Conservation (phyloP, 1,140 invertebrate genomes). For the Aphaenogaster floridana region DNA sequence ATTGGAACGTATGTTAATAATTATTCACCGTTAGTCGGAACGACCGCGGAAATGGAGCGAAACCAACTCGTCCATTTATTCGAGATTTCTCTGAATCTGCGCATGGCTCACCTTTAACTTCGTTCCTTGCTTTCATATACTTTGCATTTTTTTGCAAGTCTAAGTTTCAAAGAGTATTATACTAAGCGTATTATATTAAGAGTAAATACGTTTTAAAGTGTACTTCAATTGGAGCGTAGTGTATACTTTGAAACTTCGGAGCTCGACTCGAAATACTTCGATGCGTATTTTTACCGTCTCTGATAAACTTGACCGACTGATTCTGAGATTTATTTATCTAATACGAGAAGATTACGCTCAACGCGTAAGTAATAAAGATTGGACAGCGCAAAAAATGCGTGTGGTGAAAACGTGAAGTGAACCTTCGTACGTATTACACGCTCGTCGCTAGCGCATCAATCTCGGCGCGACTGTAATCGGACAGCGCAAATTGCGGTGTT, state of each 20-base stretch:
- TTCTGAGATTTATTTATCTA: neutral
- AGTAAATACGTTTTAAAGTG: neutral
- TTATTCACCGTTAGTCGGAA: conserved; percentile 28
- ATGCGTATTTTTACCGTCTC: neutral
- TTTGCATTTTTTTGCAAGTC: neutral
- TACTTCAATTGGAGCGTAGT: neutral
- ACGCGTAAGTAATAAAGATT: neutral
- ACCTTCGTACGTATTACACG: neutral
- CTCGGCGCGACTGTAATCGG: conserved; percentile 17
- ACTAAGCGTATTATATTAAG: neutral
- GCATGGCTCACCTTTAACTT: conserved; percentile 23
- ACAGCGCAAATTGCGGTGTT: conserved; percentile 37
- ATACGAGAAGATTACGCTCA: neutral
- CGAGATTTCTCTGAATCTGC: conserved; percentile 39
- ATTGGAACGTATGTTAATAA: conserved; percentile 48
- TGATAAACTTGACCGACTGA: neutral
- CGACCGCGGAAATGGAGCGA: conserved; percentile 54
- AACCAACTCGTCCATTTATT: conserved; percentile 35
- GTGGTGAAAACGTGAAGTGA: neutral
- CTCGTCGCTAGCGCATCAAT: neutral
- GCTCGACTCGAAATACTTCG: neutral
- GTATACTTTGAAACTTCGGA: neutral
- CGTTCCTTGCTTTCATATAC: neutral
- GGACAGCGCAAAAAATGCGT: neutral
- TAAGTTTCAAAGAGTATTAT: neutral